Base-by-base conservation (phyloP, 2,888 invertebrate genomes). In the Nowickia ferox region DNA sequence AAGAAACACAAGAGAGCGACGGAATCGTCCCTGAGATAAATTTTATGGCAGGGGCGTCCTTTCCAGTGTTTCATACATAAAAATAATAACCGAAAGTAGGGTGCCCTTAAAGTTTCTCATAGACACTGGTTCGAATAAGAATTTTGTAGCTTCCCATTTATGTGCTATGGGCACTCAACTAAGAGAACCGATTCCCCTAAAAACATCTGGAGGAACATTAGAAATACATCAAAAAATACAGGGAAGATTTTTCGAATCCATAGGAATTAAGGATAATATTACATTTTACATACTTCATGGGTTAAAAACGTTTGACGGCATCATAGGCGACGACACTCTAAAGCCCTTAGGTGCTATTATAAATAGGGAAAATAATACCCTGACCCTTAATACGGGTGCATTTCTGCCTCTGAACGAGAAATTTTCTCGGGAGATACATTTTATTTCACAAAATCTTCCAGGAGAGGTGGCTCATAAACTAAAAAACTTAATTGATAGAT, bases 1-100 rank as follows among this genome's bases (percentile, higher is more conserved):
- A 17, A 11, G 63, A 53, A 10, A 2, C 42, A 13, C 63, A 63
- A 10, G 30, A 30, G 19, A 22, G 6, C 10, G 9, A 19, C 8
- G 9, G 10, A 9, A 8, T 9, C 9, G 4, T 11, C 5, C 48
- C 30, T 13, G 68, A 68, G n/a, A 30, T 82, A 75, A 55, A 82
- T 76, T 75, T 82, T 82, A 82, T 82, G 76, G 13, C 44, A 10
- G 61, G 9, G 9, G 61, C 61, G 61, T 61, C 51, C 51, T 40
- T 61, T 74, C 22, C 46, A 65, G 65, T 13, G 46, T 65, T 22
- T 22, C 65, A 46, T 46, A 65, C 9, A 9, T 65, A 82, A 48
- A 82, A 63, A 69, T 59, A 10, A 44, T 40, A 11, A 63, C 42
- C 0, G 13, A 44, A 9, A 46, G 1, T 17, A 69, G 48, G 61